Conservation (phyloP, 2,113 vertebrate species). For the Poicephalus meyeri region DNA sequence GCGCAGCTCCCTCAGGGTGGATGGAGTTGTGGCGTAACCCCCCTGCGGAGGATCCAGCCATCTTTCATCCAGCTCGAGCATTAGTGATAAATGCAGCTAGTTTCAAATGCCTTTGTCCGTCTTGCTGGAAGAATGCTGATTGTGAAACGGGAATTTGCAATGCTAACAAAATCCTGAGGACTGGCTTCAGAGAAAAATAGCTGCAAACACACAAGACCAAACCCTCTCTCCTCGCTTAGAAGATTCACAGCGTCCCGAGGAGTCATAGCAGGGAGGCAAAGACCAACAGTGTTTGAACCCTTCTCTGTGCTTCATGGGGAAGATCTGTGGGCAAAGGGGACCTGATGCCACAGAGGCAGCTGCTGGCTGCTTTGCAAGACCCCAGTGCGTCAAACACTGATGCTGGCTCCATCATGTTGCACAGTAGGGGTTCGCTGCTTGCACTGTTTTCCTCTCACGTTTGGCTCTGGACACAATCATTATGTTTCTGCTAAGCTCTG, state of each 20-base stretch:
- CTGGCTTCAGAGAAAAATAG: neutral
- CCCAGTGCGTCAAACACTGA: neutral
- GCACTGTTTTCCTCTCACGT: neutral
- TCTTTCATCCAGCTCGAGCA: neutral
- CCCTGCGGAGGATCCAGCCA: neutral
- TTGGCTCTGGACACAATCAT: neutral
- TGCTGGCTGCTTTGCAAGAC: neutral
- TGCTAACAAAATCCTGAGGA: conserved; percentile 37
- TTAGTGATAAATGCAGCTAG: neutral
- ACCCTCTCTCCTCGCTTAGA: neutral
- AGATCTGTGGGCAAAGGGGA: neutral
- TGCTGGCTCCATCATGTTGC: neutral
- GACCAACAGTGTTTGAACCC: neutral
- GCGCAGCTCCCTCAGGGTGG: accelerated
- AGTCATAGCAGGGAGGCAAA: neutral
- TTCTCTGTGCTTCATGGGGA: neutral
- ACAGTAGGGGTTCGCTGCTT: neutral
- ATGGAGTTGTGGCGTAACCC: neutral
- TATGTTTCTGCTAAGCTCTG: neutral
- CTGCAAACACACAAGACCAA: neutral
- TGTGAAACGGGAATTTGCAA: conserved; percentile 56
- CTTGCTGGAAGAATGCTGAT: conserved; percentile 45
- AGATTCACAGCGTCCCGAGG: neutral
- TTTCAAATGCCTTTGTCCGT: conserved; percentile 26
- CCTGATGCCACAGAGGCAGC: neutral